Base-by-base conservation (phyloP, 2,797 vertebrate species). In the Microctenopoma stevenorrisi region DNA sequence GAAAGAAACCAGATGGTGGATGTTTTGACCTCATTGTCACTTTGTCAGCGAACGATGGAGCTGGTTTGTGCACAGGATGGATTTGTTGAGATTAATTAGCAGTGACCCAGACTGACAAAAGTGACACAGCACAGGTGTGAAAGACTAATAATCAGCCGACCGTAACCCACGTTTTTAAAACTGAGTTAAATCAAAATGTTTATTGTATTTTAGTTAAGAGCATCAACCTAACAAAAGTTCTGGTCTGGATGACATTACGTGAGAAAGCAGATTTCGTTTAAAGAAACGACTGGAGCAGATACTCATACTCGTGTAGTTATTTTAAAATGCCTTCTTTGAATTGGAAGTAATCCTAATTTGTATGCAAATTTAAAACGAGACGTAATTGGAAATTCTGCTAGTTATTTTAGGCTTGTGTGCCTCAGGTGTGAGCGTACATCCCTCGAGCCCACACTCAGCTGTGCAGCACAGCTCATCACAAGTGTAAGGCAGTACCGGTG, bases 1-100 rank as follows among this genome's bases (percentile, higher is more conserved):
- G 82, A 82, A 52, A 59, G 79, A 61, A 76, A 67, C n/a, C 88
- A 90, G 90, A 88, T 85, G 87, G 83, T 62, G 47, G 56, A 47
- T 68, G 57, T 37, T 80, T 53, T 81, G 82, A 84, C 82, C 79
- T 59, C 12, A 16, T 66, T 81, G 78, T 75, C 72, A 40, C 55
- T 55, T 42, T 47, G 66, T 67, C 12, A 4, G 28, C 38, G 72
- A 75, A 55, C 18, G 63, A 58, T 72, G 22, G 69, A 70, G 81
- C 75, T 63, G 77, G 14, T 67, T 47, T 5, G 0, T 53, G 38
- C 49, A 5, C 66, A 33, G 59, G 66, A 54, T 10, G 51, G 72
- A 66, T 84, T 79, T 53, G 28, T 22, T 60, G 50, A 64, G 79
- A 80, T 84, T 86, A 83, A 85, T 90, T 79, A 87, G 60, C 68